Conservation (phyloP, 2,888 invertebrate genomes). For the Deilephila porcellus region DNA sequence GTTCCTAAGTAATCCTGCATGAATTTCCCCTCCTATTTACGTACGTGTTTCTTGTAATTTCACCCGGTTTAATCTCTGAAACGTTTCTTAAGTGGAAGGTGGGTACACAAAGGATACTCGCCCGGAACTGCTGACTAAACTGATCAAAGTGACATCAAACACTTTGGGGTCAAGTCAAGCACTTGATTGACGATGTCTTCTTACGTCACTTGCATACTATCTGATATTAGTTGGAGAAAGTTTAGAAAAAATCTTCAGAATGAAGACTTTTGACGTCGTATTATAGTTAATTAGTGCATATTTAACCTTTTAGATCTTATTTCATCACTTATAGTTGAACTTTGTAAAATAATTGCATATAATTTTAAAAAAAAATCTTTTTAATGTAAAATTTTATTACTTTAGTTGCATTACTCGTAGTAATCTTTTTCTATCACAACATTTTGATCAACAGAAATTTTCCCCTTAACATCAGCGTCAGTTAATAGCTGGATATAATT, state of each 20-base stretch:
- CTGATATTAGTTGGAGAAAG: not conserved
- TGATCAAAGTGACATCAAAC: slow-evolving; percentile 13
- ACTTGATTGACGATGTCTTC: slow-evolving; percentile 4
- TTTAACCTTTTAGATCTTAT: too few relatives aligned
- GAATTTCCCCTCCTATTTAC: not conserved
- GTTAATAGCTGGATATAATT: too few relatives aligned
- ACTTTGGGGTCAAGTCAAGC: slow-evolving; percentile 25
- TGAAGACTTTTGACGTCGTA: too few relatives aligned
- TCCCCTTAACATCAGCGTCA: too few relatives aligned
- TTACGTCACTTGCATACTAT: not conserved
- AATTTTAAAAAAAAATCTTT: too few relatives aligned
- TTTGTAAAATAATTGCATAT: too few relatives aligned
- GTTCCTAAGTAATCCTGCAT: not conserved
- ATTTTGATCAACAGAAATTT: too few relatives aligned
- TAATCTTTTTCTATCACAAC: too few relatives aligned
- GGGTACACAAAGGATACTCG: slow-evolving; percentile 1
- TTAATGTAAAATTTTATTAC: too few relatives aligned
- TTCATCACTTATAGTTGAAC: too few relatives aligned
- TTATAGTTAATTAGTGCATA: too few relatives aligned
- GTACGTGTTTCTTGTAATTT: not conserved
- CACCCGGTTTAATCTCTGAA: not conserved
- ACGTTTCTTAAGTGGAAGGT: not conserved
- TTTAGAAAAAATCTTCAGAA: not conserved
- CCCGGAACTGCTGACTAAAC: not conserved
- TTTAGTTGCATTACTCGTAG: too few relatives aligned